Percentiles rank a stretch among this genome's conserved stretches.
Conservation (phyloP, 2,888 invertebrate species). For the Leptinotarsa tumamoca region DNA sequence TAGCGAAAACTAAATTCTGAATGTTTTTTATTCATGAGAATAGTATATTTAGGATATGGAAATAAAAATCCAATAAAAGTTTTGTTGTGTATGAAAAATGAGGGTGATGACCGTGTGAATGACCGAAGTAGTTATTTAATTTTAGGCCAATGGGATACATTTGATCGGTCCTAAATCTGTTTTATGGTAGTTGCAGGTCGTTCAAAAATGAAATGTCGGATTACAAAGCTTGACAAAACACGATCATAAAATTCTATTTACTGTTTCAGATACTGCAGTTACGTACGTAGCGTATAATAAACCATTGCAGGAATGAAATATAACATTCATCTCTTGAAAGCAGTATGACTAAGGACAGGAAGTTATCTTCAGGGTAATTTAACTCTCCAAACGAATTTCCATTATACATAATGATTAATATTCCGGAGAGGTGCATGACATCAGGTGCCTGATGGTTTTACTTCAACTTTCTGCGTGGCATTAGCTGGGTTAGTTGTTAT, state of each 20-base stretch:
- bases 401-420: no score
- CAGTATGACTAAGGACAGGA: not conserved
- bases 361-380: not conserved
- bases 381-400: not conserved
- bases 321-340: constrained; percentile 17
- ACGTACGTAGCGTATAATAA: constrained; percentile 49
- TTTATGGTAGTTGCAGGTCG: constrained; percentile 53
- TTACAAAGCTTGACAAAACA: constrained; percentile 55
- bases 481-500: no score
- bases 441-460: no score
- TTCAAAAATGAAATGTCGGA: constrained; percentile 54
- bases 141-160: constrained; percentile 55
- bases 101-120: constrained; percentile 53
- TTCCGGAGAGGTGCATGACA: no score
- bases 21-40: constrained; percentile 18
- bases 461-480: no score
- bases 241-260: constrained; percentile 54
- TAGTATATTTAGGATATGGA: constrained; percentile 38
- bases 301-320: constrained; percentile 14
- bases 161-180: constrained; percentile 55
- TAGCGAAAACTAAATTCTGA: not conserved
- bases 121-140: constrained; percentile 56
- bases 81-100: constrained; percentile 44
- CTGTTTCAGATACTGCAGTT: constrained; percentile 54
- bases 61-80: constrained; percentile 44